These are phyloP conservation scores for Ammodytes dubius DNA, from an alignment of 2,113 vertebrate genomes.

Conservation along the genomic window DNA sequence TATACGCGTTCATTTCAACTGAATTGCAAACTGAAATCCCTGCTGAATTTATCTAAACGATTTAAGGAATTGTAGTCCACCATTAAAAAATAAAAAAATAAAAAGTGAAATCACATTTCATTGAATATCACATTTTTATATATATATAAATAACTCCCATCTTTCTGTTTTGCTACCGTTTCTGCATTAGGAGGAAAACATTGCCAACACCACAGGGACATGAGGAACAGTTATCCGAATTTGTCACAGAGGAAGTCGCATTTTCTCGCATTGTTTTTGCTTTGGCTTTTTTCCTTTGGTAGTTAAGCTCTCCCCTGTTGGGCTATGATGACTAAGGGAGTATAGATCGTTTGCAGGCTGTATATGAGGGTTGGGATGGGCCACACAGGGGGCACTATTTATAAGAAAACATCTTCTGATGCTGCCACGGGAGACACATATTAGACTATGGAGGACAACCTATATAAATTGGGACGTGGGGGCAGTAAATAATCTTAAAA, in stretches of 20 bases:
- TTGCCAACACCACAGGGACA: constrained; percentile 39
- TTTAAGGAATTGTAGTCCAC: constrained; percentile 23
- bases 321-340: neutral
- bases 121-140: constrained; percentile 49
- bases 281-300: neutral
- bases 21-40: constrained; percentile 20
- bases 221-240: constrained; percentile 21
- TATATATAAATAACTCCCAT: constrained; percentile 38
- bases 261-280: constrained; percentile 1
- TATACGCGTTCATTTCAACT: constrained; percentile 12
- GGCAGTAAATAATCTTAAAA: constrained; percentile 76
- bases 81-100: neutral
- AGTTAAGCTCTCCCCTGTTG: constrained; percentile 10
- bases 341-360: constrained; percentile 11
- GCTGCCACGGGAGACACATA: constrained; percentile 44
- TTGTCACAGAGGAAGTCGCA: constrained; percentile 15
- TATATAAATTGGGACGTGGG: constrained; percentile 40
- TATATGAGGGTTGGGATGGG: constrained; percentile 19
- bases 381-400: constrained; percentile 39
- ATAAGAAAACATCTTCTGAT: constrained; percentile 39
- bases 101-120: constrained; percentile 27
- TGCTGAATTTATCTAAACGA: constrained; percentile 33
- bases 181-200: constrained; percentile 34
- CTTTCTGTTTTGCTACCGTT: constrained; percentile 13
- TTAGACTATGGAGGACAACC: constrained; percentile 40